phyloP scores from a whole-genome alignment of 2,113 vertebrate species.

The Pungitius pungitius region DNA sequence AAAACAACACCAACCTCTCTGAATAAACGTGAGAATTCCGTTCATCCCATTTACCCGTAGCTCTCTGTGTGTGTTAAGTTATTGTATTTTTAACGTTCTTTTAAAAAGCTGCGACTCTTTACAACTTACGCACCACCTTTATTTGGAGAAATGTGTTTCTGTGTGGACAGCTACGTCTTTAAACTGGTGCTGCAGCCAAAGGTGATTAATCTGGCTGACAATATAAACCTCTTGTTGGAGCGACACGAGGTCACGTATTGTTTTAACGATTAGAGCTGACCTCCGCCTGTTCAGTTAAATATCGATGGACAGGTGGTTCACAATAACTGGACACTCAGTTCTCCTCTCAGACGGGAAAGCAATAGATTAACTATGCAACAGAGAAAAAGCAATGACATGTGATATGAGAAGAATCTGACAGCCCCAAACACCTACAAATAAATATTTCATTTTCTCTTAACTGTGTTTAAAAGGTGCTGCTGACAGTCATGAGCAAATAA shows the following conservation, averaged over 20 bases:
- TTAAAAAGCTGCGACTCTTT: not conserved
- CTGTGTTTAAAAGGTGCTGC: conserved; percentile 14
- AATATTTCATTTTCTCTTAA: conserved; percentile 27
- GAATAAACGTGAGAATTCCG: not conserved
- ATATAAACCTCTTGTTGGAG: conserved; percentile 57
- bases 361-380: too few relatives aligned
- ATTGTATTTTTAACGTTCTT: not conserved
- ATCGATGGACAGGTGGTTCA: too few relatives aligned
- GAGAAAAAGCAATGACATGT: too few relatives aligned
- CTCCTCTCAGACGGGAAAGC: too few relatives aligned
- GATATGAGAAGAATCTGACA: too few relatives aligned
- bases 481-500: conserved; percentile 26
- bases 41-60: not conserved
- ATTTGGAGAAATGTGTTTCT: conserved; percentile 12
- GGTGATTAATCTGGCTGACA: conserved; percentile 46
- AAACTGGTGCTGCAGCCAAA: conserved; percentile 34
- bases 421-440: conserved; percentile 4
- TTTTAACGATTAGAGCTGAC: too few relatives aligned
- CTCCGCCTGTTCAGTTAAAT: too few relatives aligned
- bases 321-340: too few relatives aligned
- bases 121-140: not conserved
- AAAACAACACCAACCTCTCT: too few relatives aligned
- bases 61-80: conserved; percentile 2
- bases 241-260: conserved; percentile 34
- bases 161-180: conserved; percentile 22